Base-by-base conservation (phyloP, 2,888 invertebrate genomes). In the Tiliacea aurago region DNA sequence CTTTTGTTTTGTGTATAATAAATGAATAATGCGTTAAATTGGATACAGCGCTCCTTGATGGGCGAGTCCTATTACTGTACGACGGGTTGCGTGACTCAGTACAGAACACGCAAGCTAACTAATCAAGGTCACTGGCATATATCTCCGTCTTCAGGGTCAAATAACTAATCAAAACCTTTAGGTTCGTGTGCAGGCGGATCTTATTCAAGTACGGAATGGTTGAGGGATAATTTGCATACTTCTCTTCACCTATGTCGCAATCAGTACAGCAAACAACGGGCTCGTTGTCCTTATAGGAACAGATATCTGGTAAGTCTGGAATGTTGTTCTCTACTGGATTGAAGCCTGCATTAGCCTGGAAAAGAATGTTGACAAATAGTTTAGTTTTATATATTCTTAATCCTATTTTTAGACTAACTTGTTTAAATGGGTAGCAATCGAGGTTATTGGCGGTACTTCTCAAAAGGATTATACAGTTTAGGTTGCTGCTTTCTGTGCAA, bases 201-300 rank as follows among this genome's bases (percentile, higher is more conserved):
- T n/a, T n/a, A n/a, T 49, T 11, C 13, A 20, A 23, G 23, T 23
- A 64, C 3, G 28, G 7, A 28, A 23, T 28, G 41, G 2, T 28
- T 28, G 20, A 41, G 13, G n/a, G 6, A 33, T 47, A 5, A 20
- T 37, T 37, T 37, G 33, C 68, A 71, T 69, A 80, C 80, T 49
- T 58, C 13, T 80, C 80, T 3, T 67, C 75, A 13, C 62, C 75
- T n/a, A 43, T 49, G 2, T 63, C 58, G 10, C 80, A 80, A 15
- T 80, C 80, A 15, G 80, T 80, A 58, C 80, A 80, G 47, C 79
- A 80, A 18, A 80, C 65, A 1, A 80, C 76, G 0, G 79, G 80
- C 23, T 76, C 67, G 0, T 68, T 68, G 20, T 69, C 47, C 13
- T 61, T 33, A 15, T 76, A 76, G 7, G 80, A 80, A 33, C 80